Percentiles rank a stretch among this genome's conserved stretches.
Conservation (phyloP, 1,140 invertebrate genomes). For the Cyrtorhinus lividipennis region DNA sequence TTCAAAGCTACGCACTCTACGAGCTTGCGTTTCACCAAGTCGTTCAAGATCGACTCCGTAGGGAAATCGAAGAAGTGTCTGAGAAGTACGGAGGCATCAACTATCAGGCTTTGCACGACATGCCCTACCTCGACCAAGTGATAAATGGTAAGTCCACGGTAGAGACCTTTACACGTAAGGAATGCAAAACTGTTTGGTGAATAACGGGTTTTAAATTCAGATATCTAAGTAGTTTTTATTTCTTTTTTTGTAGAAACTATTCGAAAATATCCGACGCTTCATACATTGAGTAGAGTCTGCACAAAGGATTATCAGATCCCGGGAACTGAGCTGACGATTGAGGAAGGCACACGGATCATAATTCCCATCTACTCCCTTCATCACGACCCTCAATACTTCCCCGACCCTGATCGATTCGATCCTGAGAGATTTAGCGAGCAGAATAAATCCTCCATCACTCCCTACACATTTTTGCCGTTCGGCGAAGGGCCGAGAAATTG, state of each 20-base stretch:
- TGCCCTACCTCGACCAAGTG: constrained; percentile 39
- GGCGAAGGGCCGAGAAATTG: constrained; percentile 60
- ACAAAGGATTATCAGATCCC: constrained; percentile 31
- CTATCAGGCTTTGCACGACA: constrained; percentile 39
- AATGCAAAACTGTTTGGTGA: constrained; percentile 5
- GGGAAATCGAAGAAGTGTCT: constrained; percentile 38
- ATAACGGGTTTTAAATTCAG: background rate
- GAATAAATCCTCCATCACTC: constrained; percentile 26
- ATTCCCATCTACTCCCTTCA: constrained; percentile 33
- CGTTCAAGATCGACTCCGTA: constrained; percentile 38
- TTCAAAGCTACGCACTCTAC: constrained; percentile 38
- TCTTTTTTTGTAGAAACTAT: constrained; percentile 34
- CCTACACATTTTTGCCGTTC: constrained; percentile 51
- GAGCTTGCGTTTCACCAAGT: constrained; percentile 42
- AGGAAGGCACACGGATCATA: constrained; percentile 28
- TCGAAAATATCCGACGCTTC: constrained; percentile 38
- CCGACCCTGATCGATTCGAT: constrained; percentile 31
- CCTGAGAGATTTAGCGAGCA: constrained; percentile 30
- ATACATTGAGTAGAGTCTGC: constrained; percentile 33
- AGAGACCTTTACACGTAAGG: too few relatives aligned
- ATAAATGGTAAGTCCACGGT: constrained; percentile 32
- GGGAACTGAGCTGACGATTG: constrained; percentile 18
- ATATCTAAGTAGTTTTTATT: constrained; percentile 3
- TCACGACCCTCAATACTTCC: constrained; percentile 29
- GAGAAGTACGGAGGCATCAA: constrained; percentile 32